These are phyloP conservation scores for Colistium nudipinnis DNA, from an alignment of 2,113 vertebrate species.

Conservation along the genomic window DNA sequence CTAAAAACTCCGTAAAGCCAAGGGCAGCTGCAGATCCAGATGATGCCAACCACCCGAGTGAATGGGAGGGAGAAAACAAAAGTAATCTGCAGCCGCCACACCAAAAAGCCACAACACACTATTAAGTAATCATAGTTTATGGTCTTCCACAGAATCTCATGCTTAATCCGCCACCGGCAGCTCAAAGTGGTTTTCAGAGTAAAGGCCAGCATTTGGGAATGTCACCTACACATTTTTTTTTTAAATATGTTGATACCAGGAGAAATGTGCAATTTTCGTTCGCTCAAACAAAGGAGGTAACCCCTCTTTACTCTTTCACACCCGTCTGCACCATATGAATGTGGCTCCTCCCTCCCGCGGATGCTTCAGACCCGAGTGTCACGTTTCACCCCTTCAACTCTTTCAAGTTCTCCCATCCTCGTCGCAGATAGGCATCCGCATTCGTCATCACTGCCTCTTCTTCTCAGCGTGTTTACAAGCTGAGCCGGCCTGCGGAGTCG, in stretches of 20 bases:
- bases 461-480: slow-evolving; percentile 52
- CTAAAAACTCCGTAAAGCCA: not conserved
- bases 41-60: not conserved
- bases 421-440: slow-evolving; percentile 31
- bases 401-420: not conserved
- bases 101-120: slow-evolving; percentile 21
- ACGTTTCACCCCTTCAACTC: slow-evolving; percentile 47
- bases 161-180: not conserved
- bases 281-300: not conserved
- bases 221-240: not conserved
- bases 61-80: slow-evolving; percentile 28
- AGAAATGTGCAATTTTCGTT: not conserved
- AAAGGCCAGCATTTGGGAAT: not conserved
- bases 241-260: not conserved
- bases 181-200: not conserved
- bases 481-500: slow-evolving; percentile 8
- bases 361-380: slow-evolving; percentile 58
- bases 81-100: slow-evolving; percentile 35
- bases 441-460: slow-evolving; percentile 50
- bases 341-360: slow-evolving; percentile 43
- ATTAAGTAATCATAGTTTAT: slow-evolving; percentile 28
- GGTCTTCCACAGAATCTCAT: slow-evolving; percentile 17
- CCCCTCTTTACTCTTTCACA: slow-evolving; percentile 23
- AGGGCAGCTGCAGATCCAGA: not conserved
- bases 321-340: slow-evolving; percentile 35